Conservation (phyloP, 2,797 vertebrate species). For the Streptopelia turtur region DNA sequence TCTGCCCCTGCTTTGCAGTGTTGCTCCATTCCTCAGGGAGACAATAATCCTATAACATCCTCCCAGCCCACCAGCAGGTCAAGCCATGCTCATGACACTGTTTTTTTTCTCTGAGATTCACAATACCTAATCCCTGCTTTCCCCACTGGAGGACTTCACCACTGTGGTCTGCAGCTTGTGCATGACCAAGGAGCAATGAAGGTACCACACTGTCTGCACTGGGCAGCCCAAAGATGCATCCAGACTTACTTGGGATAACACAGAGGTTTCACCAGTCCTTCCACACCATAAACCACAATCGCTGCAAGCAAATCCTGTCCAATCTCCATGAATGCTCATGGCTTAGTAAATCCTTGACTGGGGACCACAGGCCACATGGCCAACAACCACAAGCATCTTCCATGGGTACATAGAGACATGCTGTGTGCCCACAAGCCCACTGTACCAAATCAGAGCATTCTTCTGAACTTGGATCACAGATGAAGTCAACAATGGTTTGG, state of each 20-base stretch:
- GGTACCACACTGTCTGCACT: rapidly evolving
- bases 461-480: constrained; percentile 28
- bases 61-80: neutral
- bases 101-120: neutral
- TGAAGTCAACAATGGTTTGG: neutral
- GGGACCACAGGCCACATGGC: neutral
- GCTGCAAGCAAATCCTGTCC: neutral
- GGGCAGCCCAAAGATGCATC: neutral
- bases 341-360: neutral
- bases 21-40: neutral
- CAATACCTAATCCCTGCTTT: neutral
- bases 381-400: constrained; percentile 39
- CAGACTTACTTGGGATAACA: neutral
- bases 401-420: neutral
- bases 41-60: neutral
- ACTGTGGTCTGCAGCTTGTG: neutral
- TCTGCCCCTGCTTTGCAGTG: neutral
- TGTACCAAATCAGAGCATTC: constrained; percentile 16
- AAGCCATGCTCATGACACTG: neutral
- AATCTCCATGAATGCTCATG: neutral
- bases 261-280: neutral
- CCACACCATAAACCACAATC: neutral
- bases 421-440: neutral
- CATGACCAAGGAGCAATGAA: neutral
- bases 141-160: neutral